Evolutionary conservation across 2,888 invertebrate genomes (phyloP).

Genomic region (Heteromurus nitidus): DNA sequence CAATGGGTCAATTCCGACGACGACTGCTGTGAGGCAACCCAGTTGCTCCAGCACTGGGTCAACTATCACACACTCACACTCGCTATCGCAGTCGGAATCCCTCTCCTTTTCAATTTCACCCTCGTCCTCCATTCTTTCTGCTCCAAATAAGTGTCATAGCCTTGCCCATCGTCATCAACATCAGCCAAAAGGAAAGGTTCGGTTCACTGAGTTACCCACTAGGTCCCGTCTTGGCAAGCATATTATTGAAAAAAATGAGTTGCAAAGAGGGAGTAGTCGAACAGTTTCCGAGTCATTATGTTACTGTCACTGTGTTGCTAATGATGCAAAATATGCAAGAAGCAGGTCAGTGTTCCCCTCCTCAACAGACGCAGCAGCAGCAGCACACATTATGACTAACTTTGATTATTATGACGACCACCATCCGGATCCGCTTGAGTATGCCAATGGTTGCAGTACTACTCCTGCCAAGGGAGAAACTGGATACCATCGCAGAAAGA

Average conservation of each 20-base stretch:
- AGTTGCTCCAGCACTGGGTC: constrained; percentile 35
- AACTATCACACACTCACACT: constrained; percentile 57
- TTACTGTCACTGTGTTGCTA: constrained; percentile 32
- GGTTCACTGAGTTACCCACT: constrained; percentile 55
- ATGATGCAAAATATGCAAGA: constrained; percentile 4
- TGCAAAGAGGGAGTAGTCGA: constrained; percentile 19
- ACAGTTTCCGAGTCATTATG: constrained; percentile 47
- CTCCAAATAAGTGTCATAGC: constrained; percentile 42
- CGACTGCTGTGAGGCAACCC: background rate
- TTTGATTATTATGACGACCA: constrained; percentile 19
- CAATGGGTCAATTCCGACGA: constrained; percentile 28
- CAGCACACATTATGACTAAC: constrained; percentile 8
- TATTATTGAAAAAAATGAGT: constrained; percentile 48
- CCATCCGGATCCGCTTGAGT: too few species aligned
- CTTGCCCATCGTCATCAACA: constrained; percentile 10
- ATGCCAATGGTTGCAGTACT: constrained; percentile 21
- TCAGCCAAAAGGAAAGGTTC: constrained; percentile 42
- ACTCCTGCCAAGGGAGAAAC: constrained; percentile 23
- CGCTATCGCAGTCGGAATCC: constrained; percentile 59
- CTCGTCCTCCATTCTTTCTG: constrained; percentile 44
- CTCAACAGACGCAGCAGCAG: too few species aligned
- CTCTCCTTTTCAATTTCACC: constrained; percentile 63
- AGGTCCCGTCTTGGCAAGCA: constrained; percentile 61
- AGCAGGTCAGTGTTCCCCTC: constrained; percentile 53
- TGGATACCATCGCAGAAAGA: constrained; percentile 24